Percentiles rank a stretch among this genome's conserved stretches.
These are phyloP conservation scores for Lasioglossum calceatum DNA, from an alignment of 2,888 invertebrate species.

Conservation along the genomic window DNA sequence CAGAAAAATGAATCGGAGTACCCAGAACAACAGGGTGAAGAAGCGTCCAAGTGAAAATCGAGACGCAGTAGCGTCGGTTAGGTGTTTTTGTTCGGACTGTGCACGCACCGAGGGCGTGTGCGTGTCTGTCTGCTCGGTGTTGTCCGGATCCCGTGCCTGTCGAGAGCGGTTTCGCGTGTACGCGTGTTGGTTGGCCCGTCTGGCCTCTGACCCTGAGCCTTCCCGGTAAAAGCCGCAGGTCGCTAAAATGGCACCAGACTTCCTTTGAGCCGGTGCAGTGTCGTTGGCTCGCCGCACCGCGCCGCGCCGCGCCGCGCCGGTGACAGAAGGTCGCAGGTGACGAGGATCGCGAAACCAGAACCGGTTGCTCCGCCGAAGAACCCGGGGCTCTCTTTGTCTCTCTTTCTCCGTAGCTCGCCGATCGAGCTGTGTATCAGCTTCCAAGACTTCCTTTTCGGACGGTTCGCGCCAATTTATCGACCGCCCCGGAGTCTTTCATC, in stretches of 20 bases:
- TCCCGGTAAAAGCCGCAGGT: slow-evolving; percentile 75
- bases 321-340: slow-evolving; percentile 81
- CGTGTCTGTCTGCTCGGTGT: slow-evolving; percentile 34
- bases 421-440: slow-evolving; percentile 59
- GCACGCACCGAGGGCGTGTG: slow-evolving; percentile 21
- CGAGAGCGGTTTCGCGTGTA: not conserved
- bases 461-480: slow-evolving; percentile 40
- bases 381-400: slow-evolving; percentile 51
- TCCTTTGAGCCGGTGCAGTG: slow-evolving; percentile 79
- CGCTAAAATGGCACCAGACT: slow-evolving; percentile 81
- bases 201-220: slow-evolving; percentile 80
- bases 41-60: slow-evolving; percentile 55
- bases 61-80: slow-evolving; percentile 40
- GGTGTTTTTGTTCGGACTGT: slow-evolving; percentile 56
- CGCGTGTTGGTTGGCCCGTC: slow-evolving; percentile 73
- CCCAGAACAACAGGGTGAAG: not conserved
- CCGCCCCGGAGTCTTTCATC: slow-evolving; percentile 33
- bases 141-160: slow-evolving; percentile 53
- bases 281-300: slow-evolving; percentile 73
- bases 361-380: slow-evolving; percentile 69
- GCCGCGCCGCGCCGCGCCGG: slow-evolving; percentile 38
- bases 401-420: slow-evolving; percentile 13
- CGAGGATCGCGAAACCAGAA: slow-evolving; percentile 74
- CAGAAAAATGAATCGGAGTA: not conserved
- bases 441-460: slow-evolving; percentile 68